phyloP scores from a whole-genome alignment of 2,113 vertebrate species.

The Pholis gunnellus region DNA sequence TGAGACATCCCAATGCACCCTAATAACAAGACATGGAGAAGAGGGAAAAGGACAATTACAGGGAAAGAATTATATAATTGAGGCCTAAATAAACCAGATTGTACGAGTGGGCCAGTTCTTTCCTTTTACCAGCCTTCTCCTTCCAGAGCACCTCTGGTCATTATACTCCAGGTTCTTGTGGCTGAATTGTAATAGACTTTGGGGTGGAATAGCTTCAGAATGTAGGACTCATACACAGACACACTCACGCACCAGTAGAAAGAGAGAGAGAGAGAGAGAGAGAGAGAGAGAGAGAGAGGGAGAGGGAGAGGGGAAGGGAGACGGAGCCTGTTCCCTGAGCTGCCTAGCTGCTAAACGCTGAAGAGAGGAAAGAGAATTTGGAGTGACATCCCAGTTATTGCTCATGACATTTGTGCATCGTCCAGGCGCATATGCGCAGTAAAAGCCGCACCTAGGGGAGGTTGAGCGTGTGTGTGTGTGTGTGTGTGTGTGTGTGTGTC shows the following conservation, averaged over 20 bases:
- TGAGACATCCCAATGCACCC: neutral
- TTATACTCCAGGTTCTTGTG: neutral
- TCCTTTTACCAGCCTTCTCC: neutral
- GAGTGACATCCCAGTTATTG: constrained; percentile 80
- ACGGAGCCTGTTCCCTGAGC: constrained; percentile 37
- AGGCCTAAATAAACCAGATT: neutral
- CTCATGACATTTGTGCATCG: constrained; percentile 82
- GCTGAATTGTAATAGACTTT: constrained; percentile 8
- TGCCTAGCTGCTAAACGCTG: constrained; percentile 68
- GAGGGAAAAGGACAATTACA: neutral
- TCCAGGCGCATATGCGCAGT: constrained; percentile 68
- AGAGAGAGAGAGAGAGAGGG: neutral
- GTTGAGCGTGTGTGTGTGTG: constrained; percentile 20
- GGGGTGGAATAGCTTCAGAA: neutral
- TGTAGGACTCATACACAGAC: neutral
- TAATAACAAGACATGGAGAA: neutral
- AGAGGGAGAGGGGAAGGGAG: neutral
- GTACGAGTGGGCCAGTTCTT: neutral
- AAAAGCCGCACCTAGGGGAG: constrained; percentile 75
- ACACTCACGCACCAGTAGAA: neutral
- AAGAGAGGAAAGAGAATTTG: constrained; percentile 60
- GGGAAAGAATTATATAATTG: neutral
- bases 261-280: neutral
- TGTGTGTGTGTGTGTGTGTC: constrained; percentile 31
- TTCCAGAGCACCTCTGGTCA: neutral